Evolutionary conservation across 2,888 invertebrate species (phyloP).

Genomic region (Thera britannica): DNA sequence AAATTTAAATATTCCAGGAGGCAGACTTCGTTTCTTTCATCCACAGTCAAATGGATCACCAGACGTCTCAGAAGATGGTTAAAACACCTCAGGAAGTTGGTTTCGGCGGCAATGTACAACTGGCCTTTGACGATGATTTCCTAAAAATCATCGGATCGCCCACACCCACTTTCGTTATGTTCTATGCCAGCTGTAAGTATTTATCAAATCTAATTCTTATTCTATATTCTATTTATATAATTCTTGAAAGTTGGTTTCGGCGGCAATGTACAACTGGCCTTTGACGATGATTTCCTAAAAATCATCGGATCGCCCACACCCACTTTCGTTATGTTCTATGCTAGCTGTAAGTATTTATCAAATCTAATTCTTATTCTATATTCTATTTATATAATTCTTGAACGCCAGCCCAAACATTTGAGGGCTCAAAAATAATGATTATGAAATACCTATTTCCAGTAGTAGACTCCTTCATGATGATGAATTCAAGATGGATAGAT

Average conservation of each 20-base stretch:
- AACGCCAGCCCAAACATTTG: too few relatives aligned
- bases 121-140: constrained; percentile 86
- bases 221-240: too few relatives aligned
- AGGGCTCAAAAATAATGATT: too few relatives aligned
- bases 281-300: constrained; percentile 85
- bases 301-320: constrained; percentile 85
- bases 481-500: too few relatives aligned
- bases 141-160: constrained; percentile 83
- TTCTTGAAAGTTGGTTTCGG: too few relatives aligned
- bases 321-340: constrained; percentile 91
- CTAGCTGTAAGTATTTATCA: constrained; percentile 85
- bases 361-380: too few relatives aligned
- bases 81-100: constrained; percentile 66
- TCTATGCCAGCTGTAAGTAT: constrained; percentile 89
- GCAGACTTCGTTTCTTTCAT: constrained; percentile 88
- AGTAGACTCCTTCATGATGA: too few relatives aligned
- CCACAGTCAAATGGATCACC: constrained; percentile 62
- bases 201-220: background rate
- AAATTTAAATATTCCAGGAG: constrained; percentile 70
- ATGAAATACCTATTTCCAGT: too few relatives aligned
- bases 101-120: constrained; percentile 72
- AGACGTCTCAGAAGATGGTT: constrained; percentile 46
- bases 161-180: constrained; percentile 89
- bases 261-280: constrained; percentile 76
- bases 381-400: too few relatives aligned